phyloP scores from a whole-genome alignment of 1,140 invertebrate species.

The Belonocnema kinseyi region DNA sequence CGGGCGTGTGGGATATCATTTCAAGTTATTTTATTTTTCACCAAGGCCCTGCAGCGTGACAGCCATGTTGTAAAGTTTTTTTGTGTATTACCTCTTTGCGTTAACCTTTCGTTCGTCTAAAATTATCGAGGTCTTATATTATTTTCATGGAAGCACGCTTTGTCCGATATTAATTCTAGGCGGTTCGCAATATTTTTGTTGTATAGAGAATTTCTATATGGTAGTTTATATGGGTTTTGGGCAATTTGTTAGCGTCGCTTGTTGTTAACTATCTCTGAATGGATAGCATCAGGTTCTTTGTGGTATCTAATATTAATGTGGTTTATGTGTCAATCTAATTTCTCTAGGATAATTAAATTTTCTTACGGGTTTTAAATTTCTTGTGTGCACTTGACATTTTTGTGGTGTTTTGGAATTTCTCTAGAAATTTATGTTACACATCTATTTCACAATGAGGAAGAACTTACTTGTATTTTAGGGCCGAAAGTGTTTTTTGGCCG shows the following conservation, averaged over 20 bases:
- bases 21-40: conserved; percentile 41
- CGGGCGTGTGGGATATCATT: conserved; percentile 21
- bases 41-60: conserved; percentile 43
- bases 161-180: conserved; percentile 9
- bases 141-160: conserved; percentile 5
- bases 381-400: no score
- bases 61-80: conserved; percentile 58
- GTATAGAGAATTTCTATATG: background rate
- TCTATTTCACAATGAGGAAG: no score
- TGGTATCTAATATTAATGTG: background rate
- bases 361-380: no score
- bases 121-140: conserved; percentile 22
- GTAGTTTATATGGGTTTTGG: background rate
- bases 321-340: no score
- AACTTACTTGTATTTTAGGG: no score
- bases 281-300: background rate
- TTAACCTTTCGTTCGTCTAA: conserved; percentile 41
- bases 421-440: no score
- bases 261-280: background rate
- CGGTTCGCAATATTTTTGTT: conserved; percentile 10
- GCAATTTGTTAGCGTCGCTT: conserved; percentile 17
- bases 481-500: no score
- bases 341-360: no score
- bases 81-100: conserved; percentile 44
- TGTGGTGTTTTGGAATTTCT: no score